Evolutionary conservation across 2,113 vertebrate genomes (phyloP).

Genomic region (Nettapus auritus): DNA sequence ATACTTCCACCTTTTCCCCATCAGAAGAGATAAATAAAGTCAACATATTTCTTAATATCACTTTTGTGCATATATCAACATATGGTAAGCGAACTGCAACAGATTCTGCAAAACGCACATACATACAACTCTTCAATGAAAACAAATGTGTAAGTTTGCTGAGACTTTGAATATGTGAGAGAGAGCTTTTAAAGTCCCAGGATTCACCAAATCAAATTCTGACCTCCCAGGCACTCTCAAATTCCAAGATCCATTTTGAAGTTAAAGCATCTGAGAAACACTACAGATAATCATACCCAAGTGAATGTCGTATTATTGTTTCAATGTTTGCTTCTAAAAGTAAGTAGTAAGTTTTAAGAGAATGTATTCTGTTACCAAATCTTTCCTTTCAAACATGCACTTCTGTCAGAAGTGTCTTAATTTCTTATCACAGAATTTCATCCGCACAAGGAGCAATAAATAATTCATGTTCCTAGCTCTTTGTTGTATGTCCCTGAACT

Average conservation of each 20-base stretch:
- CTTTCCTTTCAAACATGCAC: conserved; percentile 73
- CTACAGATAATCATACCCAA: background rate
- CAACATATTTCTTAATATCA: background rate
- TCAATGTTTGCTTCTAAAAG: conserved; percentile 34
- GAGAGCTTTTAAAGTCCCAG: background rate
- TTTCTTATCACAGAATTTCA: conserved; percentile 86
- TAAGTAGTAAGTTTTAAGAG: conserved; percentile 50
- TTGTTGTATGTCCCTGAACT: conserved; percentile 84
- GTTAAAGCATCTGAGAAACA: conserved; percentile 18
- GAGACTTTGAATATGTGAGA: background rate
- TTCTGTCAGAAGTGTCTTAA: conserved; percentile 83
- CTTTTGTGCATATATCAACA: background rate
- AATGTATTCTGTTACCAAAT: conserved; percentile 64
- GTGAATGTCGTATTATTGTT: background rate
- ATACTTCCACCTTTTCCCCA: background rate
- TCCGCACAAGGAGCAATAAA: conserved; percentile 81
- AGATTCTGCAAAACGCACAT: background rate
- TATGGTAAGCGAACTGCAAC: background rate
- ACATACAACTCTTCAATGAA: background rate
- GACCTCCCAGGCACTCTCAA: background rate
- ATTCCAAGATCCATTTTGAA: background rate
- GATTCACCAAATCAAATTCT: background rate
- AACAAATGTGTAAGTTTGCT: background rate
- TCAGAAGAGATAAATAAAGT: background rate
- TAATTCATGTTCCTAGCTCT: conserved; percentile 85